A percentile compares a stretch with the other conserved stretches of the same genome.
phyloP scores from a whole-genome alignment of 2,888 invertebrate genomes.

The Brenthis hecate region DNA sequence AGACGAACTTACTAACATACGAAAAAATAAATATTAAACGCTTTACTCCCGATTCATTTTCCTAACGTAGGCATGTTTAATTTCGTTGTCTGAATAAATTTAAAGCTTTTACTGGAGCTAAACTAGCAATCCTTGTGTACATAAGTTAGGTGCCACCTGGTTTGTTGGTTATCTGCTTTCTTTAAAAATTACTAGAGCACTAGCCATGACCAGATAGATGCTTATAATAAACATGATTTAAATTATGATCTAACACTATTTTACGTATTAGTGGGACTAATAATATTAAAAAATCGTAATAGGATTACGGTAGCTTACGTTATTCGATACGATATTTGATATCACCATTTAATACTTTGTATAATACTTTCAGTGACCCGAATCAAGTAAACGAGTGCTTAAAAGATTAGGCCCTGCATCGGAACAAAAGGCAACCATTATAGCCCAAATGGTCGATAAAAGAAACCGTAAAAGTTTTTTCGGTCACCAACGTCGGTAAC shows the following conservation, averaged over 20 bases:
- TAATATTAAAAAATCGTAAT: conserved; percentile 27
- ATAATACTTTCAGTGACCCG: conserved; percentile 33
- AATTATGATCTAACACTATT: neutral
- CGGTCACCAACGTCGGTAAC: conserved; percentile 52
- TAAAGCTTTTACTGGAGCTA: too few relatives aligned
- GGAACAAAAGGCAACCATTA: conserved; percentile 46
- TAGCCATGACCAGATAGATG: too few relatives aligned
- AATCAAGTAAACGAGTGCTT: conserved; percentile 34
- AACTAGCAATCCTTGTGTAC: too few relatives aligned
- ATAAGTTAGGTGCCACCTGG: too few relatives aligned
- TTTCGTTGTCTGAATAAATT: too few relatives aligned
- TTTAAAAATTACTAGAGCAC: too few relatives aligned
- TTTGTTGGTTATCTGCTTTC: too few relatives aligned
- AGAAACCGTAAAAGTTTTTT: conserved; percentile 66
- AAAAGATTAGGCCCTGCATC: conserved; percentile 29
- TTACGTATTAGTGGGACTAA: conserved; percentile 19
- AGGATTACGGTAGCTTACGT: conserved; percentile 26
- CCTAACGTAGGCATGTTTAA: too few relatives aligned
- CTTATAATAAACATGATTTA: too few relatives aligned
- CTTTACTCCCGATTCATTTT: too few relatives aligned
- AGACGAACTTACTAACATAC: too few relatives aligned
- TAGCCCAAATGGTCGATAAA: conserved; percentile 67
- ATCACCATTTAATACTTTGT: conserved; percentile 24
- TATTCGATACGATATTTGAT: conserved; percentile 32
- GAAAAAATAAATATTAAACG: too few relatives aligned